Percentiles rank a stretch among this genome's conserved stretches.
phyloP scores from a whole-genome alignment of 2,797 vertebrate species.

The Hippopotamyrus pictus region DNA sequence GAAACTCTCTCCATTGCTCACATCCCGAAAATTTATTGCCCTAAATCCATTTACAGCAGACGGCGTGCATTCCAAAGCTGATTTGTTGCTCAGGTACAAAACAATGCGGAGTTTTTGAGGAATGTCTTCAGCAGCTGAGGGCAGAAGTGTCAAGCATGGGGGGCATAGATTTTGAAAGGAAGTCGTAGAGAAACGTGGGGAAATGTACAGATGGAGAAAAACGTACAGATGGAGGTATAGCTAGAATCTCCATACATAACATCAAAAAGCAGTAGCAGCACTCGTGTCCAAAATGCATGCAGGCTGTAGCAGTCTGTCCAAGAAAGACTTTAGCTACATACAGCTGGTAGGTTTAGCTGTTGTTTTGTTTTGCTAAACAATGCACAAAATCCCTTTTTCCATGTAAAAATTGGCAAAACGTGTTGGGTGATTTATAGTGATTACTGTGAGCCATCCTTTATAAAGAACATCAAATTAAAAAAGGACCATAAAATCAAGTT shows the following conservation, averaged over 20 bases:
- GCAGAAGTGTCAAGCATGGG: slow-evolving; percentile 29
- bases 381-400: background rate
- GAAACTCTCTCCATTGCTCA: slow-evolving; percentile 66
- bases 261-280: background rate
- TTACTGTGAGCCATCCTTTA: background rate
- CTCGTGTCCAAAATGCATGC: background rate
- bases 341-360: background rate
- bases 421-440: background rate
- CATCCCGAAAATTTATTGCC: slow-evolving; percentile 74
- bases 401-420: background rate
- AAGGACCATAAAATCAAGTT: background rate
- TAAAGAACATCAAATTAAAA: background rate
- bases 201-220: background rate
- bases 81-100: slow-evolving; percentile 69
- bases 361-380: background rate
- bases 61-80: slow-evolving; percentile 73
- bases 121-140: slow-evolving; percentile 44
- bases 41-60: slow-evolving; percentile 71
- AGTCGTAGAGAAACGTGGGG: background rate
- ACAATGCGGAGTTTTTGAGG: slow-evolving; percentile 53
- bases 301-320: background rate
- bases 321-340: background rate
- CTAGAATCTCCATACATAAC: background rate
- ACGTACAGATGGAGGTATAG: background rate
- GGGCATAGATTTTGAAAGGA: background rate